Base-by-base conservation (phyloP, 2,888 invertebrate species). In the Oscheius sp. region DNA sequence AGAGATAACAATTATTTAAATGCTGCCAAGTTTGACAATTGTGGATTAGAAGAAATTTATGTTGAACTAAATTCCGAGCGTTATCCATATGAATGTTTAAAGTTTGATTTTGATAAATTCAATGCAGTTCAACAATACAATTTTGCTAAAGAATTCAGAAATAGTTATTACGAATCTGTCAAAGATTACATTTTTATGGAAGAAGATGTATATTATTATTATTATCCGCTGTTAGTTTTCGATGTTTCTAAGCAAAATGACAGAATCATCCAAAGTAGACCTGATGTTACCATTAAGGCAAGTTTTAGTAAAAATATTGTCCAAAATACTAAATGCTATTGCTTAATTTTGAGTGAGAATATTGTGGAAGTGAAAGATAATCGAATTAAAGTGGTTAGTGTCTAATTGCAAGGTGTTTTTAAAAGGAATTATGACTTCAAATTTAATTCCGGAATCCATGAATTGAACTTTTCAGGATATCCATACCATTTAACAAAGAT, bases 41-140 rank as follows among this genome's bases (percentile, higher is more conserved):
- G n/a, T n/a, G n/a, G n/a, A n/a, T n/a, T n/a, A n/a, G n/a, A n/a
- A n/a, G n/a, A n/a, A n/a, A n/a, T n/a, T n/a, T n/a, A 79, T 71
- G 77, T 77, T 59, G 78, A 78, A 61, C 26, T 78, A 12, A 79
- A 78, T 56, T 44, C 41, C n/a, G 78, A 78, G 45, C 71, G 78
- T 67, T 78, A 78, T 72, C 77, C 77, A 49, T 67, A 77, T 68
- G 77, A 77, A 57, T 78, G 77, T 57, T 67, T 78, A 17, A 77
- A 69, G 51, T 77, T 79, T 70, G 73, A 77, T 63, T 77, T 77
- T 69, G 71, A 68, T 28, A 78, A 72, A 49, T 78, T 73, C 36
- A 75, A 76, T n/a, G n/a, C n/a, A n/a, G n/a, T n/a, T n/a, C n/a
- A n/a, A n/a, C n/a, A n/a, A n/a, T n/a, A n/a, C n/a, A n/a, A n/a